Evolutionary conservation across 2,113 vertebrate genomes (phyloP), one percentile per base, ranked within the genome.

Genomic region (Syngnathus floridae): DNA sequence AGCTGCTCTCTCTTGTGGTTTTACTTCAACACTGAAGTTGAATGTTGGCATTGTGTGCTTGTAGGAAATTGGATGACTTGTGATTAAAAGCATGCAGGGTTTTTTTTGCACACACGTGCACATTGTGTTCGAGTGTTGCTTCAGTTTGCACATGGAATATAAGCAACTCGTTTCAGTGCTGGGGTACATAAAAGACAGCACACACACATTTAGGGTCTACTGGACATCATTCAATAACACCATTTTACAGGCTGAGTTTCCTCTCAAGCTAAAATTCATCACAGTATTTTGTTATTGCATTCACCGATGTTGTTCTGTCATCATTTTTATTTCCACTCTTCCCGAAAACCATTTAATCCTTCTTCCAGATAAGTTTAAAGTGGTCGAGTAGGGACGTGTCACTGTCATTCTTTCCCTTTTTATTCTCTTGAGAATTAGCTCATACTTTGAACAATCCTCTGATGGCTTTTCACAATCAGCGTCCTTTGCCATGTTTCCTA

Each of bases 141-240:
- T 88, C 70, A 78, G 78, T 85, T 76, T 70, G 71, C 65, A 84
- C 62, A 72, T 67, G 62, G 64, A 74, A 62, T 66, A 67, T 45
- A 70, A 62, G 43, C 69, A 79, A 40, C 66, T 84, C 49, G 80
- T 77, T 77, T 74, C 64, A 73, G 72, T 72, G 66, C 37, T 66
- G 49, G 72, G 62, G 74, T 46, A 74, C 77, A 56, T 35, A 65
- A 8, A 64, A 37, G 63, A 54, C 36, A 59, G 65, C 38, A 68
- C 66, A 60, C 40, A 65, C 62, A 66, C 45, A 40, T 21, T 16
- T 0, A 57, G 37, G n/a, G 22, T 38, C 57, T 17, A n/a, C 6
- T 73, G 58, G 60, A 38, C 40, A 58, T 67, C 35, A 55, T 56
- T 75, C 59, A 62, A 1, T 72, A 36, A 49, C 55, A 68, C 17